Conservation (phyloP, 1,140 invertebrate species). For the Rhyacophila brunnea region DNA sequence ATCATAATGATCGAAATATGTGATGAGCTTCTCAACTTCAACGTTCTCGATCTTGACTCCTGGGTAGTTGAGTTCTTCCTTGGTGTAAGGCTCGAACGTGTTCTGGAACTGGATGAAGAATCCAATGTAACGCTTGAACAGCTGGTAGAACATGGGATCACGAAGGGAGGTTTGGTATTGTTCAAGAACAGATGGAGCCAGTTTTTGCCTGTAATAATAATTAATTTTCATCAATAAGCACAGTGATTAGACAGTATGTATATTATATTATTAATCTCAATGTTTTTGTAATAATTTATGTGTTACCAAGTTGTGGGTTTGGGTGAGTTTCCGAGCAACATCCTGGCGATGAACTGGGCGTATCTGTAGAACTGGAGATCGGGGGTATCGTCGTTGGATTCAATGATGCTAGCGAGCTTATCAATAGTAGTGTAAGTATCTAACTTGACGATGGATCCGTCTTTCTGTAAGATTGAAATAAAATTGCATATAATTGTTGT, state of each 20-base stretch:
- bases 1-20: slow-evolving; percentile 60
- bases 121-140: slow-evolving; percentile 62
- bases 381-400: slow-evolving; percentile 64
- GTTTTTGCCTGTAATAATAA: slow-evolving; percentile 33
- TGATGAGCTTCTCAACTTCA: slow-evolving; percentile 59
- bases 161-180: slow-evolving; percentile 59
- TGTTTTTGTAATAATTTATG: background rate
- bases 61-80: slow-evolving; percentile 60
- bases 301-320: slow-evolving; percentile 25
- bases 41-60: slow-evolving; percentile 64
- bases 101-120: slow-evolving; percentile 57
- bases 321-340: slow-evolving; percentile 55
- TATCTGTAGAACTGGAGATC: slow-evolving; percentile 65
- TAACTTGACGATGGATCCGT: slow-evolving; percentile 55
- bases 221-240: too few species aligned
- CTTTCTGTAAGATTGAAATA: slow-evolving; percentile 36
- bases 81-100: slow-evolving; percentile 51
- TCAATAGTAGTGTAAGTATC: slow-evolving; percentile 56
- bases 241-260: too few species aligned
- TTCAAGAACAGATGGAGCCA: slow-evolving; percentile 55
- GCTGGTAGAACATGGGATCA: slow-evolving; percentile 66
- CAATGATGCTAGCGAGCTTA: slow-evolving; percentile 65
- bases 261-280: background rate
- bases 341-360: slow-evolving; percentile 56
- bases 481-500: too few species aligned